Evolutionary conservation across 2,888 invertebrate genomes (phyloP), one percentile per base, ranked within the genome.

Genomic region (Ornithoptera priamus): DNA sequence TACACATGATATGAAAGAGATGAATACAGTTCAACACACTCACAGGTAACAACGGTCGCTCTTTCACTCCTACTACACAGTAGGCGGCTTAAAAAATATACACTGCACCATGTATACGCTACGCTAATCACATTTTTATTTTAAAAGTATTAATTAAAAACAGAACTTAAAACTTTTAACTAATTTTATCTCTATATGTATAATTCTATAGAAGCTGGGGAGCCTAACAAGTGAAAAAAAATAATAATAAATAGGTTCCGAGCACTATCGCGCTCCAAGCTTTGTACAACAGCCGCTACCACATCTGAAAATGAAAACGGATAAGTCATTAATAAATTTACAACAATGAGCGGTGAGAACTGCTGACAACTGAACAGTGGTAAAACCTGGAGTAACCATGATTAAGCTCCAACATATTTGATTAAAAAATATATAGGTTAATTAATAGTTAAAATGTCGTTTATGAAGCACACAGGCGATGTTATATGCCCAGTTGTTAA

Each of bases 231-330:
- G 88, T 88, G 89, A 87, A 84, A 85, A 85, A 30, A 39, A 39
- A 39, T 39, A 85, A 83, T 77, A 83, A 91, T 90, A 91, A 92
- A 90, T 89, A 88, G 86, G 82, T 85, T 84, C 39, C 81, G 83
- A 78, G 82, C 86, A 75, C 83, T 75, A 78, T 74, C 79, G 85
- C 84, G 76, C 81, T 62, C 85, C 84, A 74, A 79, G 75, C 80
- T 90, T 91, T 92, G 91, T 92, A 92, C 91, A 92, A 89, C 87
- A 87, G 83, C 87, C 81, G 82, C 81, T 77, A 78, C 10, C 78
- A 74, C 74, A 84, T 83, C 89, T 90, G 89, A 64, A 88, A 87
- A 74, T 30, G 80, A 75, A 75, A 72, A 72, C 64, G 74, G 58
- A 66, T 17, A 2, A 65, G 24, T 71, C 59, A 30, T 53, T 50